A percentile compares a stretch with the other conserved stretches of the same genome.
Conservation (phyloP, 2,797 vertebrate genomes). For the Pempheris klunzingeri region DNA sequence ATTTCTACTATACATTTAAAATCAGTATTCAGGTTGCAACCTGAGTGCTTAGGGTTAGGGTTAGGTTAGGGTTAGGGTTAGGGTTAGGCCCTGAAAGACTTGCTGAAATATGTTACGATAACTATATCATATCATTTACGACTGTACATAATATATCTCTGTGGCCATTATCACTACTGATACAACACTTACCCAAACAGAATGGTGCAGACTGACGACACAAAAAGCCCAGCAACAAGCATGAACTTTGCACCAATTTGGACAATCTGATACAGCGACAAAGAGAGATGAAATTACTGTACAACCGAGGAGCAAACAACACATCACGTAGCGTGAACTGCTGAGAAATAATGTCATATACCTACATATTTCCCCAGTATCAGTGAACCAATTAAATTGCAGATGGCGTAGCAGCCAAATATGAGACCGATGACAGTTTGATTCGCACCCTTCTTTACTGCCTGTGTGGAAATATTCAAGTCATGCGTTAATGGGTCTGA, state of each 20-base stretch:
- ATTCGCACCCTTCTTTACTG: conserved; percentile 91
- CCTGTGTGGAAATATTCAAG: conserved; percentile 80
- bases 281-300: not conserved
- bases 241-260: conserved; percentile 96
- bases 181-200: conserved; percentile 92
- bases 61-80: too few relatives aligned
- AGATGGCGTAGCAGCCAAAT: conserved; percentile 94
- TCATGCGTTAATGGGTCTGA: not conserved
- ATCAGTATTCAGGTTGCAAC: not conserved
- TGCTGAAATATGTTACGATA: not conserved
- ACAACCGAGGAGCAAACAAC: not conserved
- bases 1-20: not conserved
- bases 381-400: conserved; percentile 89
- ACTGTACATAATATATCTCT: not conserved
- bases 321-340: accelerated
- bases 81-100: not conserved
- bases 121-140: not conserved
- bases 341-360: conserved; percentile 39
- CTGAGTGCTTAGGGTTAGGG: too few relatives aligned
- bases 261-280: conserved; percentile 87
- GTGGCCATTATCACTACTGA: not conserved
- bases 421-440: conserved; percentile 92
- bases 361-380: conserved; percentile 95
- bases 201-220: conserved; percentile 91
- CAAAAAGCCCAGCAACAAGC: conserved; percentile 91